Conservation (phyloP, 2,113 vertebrate genomes). For the Psilopogon haemacephalus region DNA sequence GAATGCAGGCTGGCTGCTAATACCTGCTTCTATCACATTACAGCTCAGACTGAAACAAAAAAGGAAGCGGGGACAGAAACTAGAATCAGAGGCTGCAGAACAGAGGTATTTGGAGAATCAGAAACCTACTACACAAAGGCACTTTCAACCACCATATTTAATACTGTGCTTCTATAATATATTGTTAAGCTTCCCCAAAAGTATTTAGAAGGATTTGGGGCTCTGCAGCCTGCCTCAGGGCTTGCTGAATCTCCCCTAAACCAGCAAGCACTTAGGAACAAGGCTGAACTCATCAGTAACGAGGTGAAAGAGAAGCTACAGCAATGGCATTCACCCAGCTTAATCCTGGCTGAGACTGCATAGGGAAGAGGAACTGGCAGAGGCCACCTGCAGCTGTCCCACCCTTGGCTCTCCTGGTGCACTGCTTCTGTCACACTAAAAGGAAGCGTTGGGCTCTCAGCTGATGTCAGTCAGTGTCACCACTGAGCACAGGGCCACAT, state of each 20-base stretch:
- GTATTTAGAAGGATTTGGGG: background rate
- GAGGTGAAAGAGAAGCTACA: background rate
- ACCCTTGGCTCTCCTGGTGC: background rate
- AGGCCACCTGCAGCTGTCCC: background rate
- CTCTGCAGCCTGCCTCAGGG: background rate
- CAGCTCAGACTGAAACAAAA: background rate
- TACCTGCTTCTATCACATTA: background rate
- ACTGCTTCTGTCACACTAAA: background rate
- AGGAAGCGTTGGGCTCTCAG: fast-evolving
- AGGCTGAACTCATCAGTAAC: background rate
- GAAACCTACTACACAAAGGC: background rate
- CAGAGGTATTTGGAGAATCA: background rate
- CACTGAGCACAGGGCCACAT: background rate
- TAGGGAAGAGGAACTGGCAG: background rate
- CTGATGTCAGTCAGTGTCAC: background rate
- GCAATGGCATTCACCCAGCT: background rate
- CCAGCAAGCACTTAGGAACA: background rate
- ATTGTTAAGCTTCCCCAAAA: background rate
- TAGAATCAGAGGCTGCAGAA: background rate
- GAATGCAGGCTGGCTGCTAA: background rate
- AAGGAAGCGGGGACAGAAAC: too few relatives aligned
- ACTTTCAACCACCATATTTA: background rate
- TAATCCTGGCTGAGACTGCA: background rate
- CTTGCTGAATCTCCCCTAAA: background rate
- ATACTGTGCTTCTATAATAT: background rate